Evolutionary conservation across 2,113 vertebrate genomes (phyloP).

Genomic region (Pedionomus torquatus): DNA sequence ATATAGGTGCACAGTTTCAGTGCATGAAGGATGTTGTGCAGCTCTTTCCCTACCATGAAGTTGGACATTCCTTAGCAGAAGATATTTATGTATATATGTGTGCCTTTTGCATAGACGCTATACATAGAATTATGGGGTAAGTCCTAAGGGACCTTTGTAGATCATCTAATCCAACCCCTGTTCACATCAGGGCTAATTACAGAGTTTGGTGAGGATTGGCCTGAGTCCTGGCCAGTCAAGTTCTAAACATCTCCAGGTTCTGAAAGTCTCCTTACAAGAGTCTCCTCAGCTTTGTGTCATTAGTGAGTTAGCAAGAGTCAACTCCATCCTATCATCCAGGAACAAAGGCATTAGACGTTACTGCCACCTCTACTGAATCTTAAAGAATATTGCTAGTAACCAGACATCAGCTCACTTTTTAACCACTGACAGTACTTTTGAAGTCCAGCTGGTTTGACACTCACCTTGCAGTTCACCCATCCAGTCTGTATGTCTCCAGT

Average conservation of each 20-base stretch:
- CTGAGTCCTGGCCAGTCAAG: neutral
- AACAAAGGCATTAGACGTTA: neutral
- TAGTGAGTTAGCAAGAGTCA: neutral
- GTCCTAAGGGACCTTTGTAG: neutral
- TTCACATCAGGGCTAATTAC: neutral
- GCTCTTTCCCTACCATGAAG: neutral
- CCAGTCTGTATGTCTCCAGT: neutral
- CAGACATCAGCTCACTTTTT: neutral
- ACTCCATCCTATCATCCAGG: neutral
- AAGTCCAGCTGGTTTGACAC: neutral
- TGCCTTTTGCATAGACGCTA: neutral
- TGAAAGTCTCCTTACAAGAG: neutral
- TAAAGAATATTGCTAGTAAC: neutral
- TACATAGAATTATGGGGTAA: neutral
- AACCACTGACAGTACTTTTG: neutral
- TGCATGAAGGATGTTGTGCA: neutral
- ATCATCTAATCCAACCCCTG: neutral
- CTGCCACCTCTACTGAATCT: neutral
- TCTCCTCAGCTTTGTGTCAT: neutral
- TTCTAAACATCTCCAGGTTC: neutral
- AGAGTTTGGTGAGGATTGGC: neutral
- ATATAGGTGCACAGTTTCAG: neutral
- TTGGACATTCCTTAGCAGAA: neutral
- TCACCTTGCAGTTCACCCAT: neutral
- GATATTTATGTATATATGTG: neutral